phyloP scores from a whole-genome alignment of 2,888 invertebrate species.

The Harpalus rubripes region DNA sequence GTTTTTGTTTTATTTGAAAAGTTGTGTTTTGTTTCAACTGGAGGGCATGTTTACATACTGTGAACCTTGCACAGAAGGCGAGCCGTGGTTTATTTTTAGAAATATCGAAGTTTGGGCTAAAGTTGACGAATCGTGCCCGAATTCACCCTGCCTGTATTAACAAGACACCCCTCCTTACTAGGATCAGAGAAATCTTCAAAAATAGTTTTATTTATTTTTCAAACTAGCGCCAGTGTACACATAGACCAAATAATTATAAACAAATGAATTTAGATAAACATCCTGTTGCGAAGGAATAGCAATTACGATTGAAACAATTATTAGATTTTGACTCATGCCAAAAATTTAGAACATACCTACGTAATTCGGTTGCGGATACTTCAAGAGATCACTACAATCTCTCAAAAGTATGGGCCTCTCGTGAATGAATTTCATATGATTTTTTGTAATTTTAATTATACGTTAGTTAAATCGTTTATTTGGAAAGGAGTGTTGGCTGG shows the following conservation, averaged over 20 bases:
- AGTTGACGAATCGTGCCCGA: conserved; percentile 27
- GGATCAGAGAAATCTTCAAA: background rate
- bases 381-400: too few relatives aligned
- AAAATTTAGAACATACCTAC: too few relatives aligned
- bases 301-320: too few relatives aligned
- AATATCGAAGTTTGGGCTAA: conserved; percentile 27
- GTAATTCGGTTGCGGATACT: too few relatives aligned
- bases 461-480: too few relatives aligned
- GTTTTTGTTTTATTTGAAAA: conserved; percentile 22
- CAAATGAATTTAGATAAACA: background rate
- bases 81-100: conserved; percentile 19
- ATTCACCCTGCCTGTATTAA: conserved; percentile 28
- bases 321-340: too few relatives aligned
- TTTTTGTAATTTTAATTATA: too few relatives aligned
- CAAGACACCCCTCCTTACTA: conserved; percentile 11
- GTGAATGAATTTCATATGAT: too few relatives aligned
- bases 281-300: conserved; percentile 12
- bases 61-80: background rate
- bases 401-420: too few relatives aligned
- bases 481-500: too few relatives aligned
- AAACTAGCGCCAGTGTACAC: conserved; percentile 1
- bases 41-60: conserved; percentile 18
- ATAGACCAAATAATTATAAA: conserved; percentile 13
- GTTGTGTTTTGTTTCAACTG: conserved; percentile 16
- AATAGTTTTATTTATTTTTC: conserved; percentile 28